phyloP scores from a whole-genome alignment of 1,140 invertebrate species.

The Aphis craccivora region DNA sequence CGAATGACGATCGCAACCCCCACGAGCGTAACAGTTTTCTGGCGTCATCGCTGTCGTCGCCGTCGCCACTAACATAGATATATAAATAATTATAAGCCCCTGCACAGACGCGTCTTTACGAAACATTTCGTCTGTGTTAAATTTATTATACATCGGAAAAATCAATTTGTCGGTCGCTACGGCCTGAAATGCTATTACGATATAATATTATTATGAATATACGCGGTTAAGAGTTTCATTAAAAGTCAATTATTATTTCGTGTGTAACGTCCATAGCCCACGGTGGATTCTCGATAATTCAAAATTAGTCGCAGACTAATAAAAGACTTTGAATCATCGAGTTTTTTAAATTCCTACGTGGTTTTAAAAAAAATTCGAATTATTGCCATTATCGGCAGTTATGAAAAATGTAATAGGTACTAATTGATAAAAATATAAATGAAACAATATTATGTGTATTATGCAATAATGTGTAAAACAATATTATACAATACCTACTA shows the following conservation, averaged over 20 bases:
- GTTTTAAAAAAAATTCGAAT: no score
- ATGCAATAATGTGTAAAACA: no score
- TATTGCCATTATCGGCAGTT: no score
- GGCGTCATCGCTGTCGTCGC: not conserved
- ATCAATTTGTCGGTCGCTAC: not conserved
- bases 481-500: no score
- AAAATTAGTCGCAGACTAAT: no score
- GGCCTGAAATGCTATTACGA: not conserved
- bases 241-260: not conserved
- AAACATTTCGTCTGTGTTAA: not conserved
- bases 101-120: not conserved
- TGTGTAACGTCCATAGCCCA: not conserved
- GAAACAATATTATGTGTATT: no score
- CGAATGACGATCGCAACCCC: not conserved
- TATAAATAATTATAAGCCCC: not conserved
- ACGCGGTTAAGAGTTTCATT: no score
- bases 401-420: no score
- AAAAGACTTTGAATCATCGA: no score
- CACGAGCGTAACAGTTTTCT: conserved; percentile 29
- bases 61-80: not conserved
- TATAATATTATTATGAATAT: not conserved
- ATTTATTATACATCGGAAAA: not conserved
- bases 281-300: no score
- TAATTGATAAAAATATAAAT: no score
- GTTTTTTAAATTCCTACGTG: no score